These are phyloP conservation scores for Heterodera carotae DNA, from an alignment of 1,140 invertebrate genomes.

Conservation along the genomic window DNA sequence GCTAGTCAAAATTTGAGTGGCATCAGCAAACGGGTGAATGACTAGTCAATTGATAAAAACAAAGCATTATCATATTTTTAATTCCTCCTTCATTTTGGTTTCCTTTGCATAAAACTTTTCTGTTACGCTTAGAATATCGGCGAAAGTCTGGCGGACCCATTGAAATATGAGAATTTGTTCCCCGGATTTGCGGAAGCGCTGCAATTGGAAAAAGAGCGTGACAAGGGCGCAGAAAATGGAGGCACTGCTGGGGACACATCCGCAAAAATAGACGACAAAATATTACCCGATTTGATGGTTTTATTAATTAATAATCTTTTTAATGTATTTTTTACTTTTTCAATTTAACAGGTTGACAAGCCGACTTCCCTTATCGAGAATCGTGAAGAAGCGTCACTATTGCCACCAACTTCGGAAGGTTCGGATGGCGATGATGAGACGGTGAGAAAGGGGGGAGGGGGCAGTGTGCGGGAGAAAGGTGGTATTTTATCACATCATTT, in stretches of 20 bases:
- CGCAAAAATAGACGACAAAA: not conserved
- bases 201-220: conserved; percentile 72
- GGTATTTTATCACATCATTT: not conserved
- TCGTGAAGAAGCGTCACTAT: not conserved
- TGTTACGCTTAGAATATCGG: conserved; percentile 64
- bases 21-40: conserved; percentile 50
- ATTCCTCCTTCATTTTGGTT: not conserved
- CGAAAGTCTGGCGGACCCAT: conserved; percentile 88
- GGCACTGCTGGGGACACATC: not conserved
- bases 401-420: not conserved
- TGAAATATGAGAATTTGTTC: conserved; percentile 94
- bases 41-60: conserved; percentile 11
- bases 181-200: conserved; percentile 79
- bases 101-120: not conserved
- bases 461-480: too few species aligned
- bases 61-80: too few species aligned
- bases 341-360: not conserved
- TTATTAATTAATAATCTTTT: not conserved
- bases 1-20: conserved; percentile 33
- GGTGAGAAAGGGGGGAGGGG: too few species aligned
- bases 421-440: not conserved
- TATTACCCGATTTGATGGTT: not conserved
- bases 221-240: not conserved
- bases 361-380: not conserved
- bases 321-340: not conserved